Evolutionary conservation across 1,140 invertebrate genomes (phyloP).

Genomic region (Panagrolaimus sp.): DNA sequence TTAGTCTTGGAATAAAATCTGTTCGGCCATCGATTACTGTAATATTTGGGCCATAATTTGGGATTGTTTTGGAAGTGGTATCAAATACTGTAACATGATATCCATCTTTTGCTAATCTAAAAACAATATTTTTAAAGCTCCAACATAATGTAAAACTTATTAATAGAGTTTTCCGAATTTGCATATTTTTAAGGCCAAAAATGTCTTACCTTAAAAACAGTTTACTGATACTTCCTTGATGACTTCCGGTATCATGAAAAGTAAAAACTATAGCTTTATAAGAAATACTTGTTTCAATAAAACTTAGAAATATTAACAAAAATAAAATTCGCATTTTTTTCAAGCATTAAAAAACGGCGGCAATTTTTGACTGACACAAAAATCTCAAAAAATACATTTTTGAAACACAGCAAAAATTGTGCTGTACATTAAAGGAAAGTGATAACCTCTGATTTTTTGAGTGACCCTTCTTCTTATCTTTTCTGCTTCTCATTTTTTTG

Average conservation of each 20-base stretch:
- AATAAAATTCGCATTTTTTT: no score
- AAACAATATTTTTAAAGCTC: neutral
- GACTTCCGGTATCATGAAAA: constrained; percentile 8
- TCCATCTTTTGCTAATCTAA: neutral
- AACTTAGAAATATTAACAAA: neutral
- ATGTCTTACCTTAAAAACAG: neutral
- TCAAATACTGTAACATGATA: constrained; percentile 3
- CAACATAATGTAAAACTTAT: neutral
- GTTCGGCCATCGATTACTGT: neutral
- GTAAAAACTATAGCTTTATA: neutral
- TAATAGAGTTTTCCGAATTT: neutral
- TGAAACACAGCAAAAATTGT: no score
- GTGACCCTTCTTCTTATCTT: no score
- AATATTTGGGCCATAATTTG: constrained; percentile 15
- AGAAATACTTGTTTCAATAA: neutral
- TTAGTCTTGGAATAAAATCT: neutral
- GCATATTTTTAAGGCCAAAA: neutral
- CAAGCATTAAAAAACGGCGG: no score
- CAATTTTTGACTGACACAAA: no score
- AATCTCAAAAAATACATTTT: no score
- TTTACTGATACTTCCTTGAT: neutral
- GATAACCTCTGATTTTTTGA: no score
- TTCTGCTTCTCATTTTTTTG: no score
- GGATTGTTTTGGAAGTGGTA: neutral
- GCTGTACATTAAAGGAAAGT: no score